Evolutionary conservation across 2,888 invertebrate species (phyloP), one percentile per base, ranked within the genome.

Genomic region (Harpalus rubripes): DNA sequence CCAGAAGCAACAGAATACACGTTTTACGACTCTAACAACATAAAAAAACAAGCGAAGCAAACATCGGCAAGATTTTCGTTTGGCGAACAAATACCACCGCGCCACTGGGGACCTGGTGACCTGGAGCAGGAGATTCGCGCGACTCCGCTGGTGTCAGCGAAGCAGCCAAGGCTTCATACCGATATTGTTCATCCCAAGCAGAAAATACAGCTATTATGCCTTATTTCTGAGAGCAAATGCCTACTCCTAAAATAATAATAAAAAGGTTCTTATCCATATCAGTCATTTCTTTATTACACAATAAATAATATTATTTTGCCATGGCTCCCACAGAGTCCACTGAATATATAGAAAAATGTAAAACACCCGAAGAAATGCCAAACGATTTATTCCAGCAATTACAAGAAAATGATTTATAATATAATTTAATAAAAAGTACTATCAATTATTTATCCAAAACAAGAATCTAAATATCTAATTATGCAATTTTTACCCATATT

Each of bases 1-100:
- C 81, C 81, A 81, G 56, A 81, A 68, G 81, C 81, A 81, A 81
- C 81, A 81, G 81, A 81, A 81, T 81, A 68, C 81, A 81, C 81
- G 81, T 81, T 81, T 81, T 81, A 81, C 81, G 81, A 81, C 22
- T 68, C 56, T 44, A 81, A 81, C 81, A 68, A 72, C 81, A 72
- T 81, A 81, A 81, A 81, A 81, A 81, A 81, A 81, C 81, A 81
- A 81, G 72, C 68, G 81, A 68, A 81, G 58, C 81, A 81, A 81
- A 81, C 81, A 81, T 72, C 72, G 56, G 68, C 68, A 81, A 72
- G 72, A 68, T 68, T 81, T 81, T 81, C 72, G 68, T 52, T 81
- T 81, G 61, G 32, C 81, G 68, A 81, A 81, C 81, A 81, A 81
- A 81, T 81, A 81, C 81, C 81, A 61, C 16, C 22, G n/a, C 52